These are phyloP conservation scores for Crotalus viridis DNA, from an alignment of 2,113 vertebrate genomes.

Conservation along the genomic window DNA sequence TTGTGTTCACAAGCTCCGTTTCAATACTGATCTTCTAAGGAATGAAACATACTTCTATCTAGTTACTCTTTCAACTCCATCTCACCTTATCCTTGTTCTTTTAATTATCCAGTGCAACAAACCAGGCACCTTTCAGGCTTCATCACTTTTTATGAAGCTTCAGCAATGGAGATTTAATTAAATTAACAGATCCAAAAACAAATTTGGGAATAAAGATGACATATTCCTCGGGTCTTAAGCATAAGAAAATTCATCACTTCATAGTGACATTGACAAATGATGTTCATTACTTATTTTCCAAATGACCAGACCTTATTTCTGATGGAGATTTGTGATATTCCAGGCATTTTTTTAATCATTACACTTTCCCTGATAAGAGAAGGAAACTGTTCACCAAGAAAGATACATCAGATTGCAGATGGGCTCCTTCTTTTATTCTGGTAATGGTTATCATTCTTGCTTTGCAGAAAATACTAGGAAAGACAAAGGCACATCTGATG, in stretches of 20 bases:
- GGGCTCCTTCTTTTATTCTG: conserved; percentile 18
- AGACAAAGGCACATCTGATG: conserved; percentile 15
- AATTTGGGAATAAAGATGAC: conserved; percentile 51
- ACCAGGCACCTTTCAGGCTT: conserved; percentile 65
- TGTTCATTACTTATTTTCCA: conserved; percentile 76
- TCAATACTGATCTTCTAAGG: neutral
- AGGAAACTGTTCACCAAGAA: conserved; percentile 39
- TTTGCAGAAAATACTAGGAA: neutral
- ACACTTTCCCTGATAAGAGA: conserved; percentile 36
- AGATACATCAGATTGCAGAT: neutral
- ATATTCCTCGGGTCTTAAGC: conserved; percentile 55
- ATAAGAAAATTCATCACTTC: conserved; percentile 59
- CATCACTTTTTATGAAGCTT: conserved; percentile 70
- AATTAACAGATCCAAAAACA: conserved; percentile 65
- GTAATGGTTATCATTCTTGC: rapidly evolving
- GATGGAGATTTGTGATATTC: conserved; percentile 66
- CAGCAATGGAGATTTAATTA: conserved; percentile 77
- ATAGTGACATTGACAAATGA: conserved; percentile 77
- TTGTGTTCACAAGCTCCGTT: neutral
- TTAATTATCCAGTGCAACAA: conserved; percentile 67
- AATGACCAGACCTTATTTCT: conserved; percentile 63
- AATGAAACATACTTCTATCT: neutral
- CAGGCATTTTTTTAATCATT: conserved; percentile 63
- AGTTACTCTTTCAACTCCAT: neutral
- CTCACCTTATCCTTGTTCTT: conserved; percentile 19